These are phyloP conservation scores for Octodon degus DNA, from an alignment of 2,113 vertebrate genomes.

Conservation along the genomic window DNA sequence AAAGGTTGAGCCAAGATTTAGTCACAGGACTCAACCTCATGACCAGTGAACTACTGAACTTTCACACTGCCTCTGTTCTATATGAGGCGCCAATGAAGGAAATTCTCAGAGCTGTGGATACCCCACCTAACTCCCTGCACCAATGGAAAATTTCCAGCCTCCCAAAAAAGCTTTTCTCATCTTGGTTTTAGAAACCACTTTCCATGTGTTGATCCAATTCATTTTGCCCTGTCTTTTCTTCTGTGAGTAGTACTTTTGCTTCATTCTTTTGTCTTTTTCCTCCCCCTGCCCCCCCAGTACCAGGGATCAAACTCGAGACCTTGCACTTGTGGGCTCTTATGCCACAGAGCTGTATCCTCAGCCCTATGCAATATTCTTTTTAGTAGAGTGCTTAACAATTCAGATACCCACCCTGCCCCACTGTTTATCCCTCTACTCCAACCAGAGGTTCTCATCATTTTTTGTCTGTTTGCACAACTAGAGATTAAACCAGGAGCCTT, in stretches of 20 bases:
- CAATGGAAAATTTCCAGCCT: slow-evolving; percentile 24
- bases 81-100: slow-evolving; percentile 5
- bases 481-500: background rate
- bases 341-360: no score
- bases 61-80: background rate
- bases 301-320: no score
- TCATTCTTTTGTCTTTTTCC: background rate
- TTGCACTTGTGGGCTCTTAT: no score
- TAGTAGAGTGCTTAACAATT: background rate
- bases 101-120: background rate
- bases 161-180: background rate
- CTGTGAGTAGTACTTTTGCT: background rate
- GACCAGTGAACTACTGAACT: background rate
- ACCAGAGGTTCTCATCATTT: background rate
- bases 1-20: slow-evolving; percentile 4
- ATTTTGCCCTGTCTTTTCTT: background rate
- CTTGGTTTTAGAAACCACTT: slow-evolving; percentile 20
- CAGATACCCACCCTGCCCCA: background rate
- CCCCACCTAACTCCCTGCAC: no score
- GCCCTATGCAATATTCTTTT: background rate
- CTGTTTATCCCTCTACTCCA: background rate
- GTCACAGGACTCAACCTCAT: background rate
- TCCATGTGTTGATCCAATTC: slow-evolving; percentile 10
- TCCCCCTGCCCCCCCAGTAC: no score
- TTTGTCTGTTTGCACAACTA: background rate